These are phyloP conservation scores for Dinocampus coccinellae DNA, from an alignment of 2,888 invertebrate genomes.

Conservation along the genomic window DNA sequence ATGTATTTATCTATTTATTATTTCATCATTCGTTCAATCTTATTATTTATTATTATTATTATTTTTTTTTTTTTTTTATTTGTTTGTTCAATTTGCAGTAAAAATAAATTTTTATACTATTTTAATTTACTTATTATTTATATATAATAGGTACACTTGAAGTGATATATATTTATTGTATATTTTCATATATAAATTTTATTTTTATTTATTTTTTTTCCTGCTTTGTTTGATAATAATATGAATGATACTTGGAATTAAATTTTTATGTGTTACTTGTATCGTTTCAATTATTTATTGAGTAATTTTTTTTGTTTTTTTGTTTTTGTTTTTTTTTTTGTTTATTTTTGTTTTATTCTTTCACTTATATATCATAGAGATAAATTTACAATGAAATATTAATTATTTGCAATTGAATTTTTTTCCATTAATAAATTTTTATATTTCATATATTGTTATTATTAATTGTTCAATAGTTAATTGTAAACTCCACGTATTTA, in stretches of 20 bases:
- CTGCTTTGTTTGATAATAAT: no score
- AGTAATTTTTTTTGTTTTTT: not conserved
- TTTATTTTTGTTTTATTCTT: not conserved
- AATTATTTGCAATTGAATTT: not conserved
- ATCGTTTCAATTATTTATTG: not conserved
- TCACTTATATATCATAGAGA: not conserved
- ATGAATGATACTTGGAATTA: no score
- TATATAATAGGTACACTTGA: not conserved
- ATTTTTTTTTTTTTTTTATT: not conserved
- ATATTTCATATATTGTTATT: no score
- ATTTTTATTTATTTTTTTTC: no score
- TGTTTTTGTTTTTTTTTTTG: not conserved
- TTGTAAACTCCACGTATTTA: not conserved
- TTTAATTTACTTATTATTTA: not conserved
- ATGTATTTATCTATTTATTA: not conserved
- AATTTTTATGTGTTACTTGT: no score
- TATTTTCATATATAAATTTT: no score
- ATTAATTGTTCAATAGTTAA: not conserved
- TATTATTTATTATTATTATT: no score
- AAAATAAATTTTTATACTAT: not conserved
- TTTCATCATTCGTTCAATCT: not conserved
- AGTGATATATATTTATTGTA: not conserved
- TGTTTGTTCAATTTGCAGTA: not conserved
- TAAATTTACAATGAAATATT: not conserved
- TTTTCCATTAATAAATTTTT: not conserved